These are phyloP conservation scores for Dasypus novemcinctus DNA, from an alignment of 2,113 vertebrate genomes.

Conservation along the genomic window DNA sequence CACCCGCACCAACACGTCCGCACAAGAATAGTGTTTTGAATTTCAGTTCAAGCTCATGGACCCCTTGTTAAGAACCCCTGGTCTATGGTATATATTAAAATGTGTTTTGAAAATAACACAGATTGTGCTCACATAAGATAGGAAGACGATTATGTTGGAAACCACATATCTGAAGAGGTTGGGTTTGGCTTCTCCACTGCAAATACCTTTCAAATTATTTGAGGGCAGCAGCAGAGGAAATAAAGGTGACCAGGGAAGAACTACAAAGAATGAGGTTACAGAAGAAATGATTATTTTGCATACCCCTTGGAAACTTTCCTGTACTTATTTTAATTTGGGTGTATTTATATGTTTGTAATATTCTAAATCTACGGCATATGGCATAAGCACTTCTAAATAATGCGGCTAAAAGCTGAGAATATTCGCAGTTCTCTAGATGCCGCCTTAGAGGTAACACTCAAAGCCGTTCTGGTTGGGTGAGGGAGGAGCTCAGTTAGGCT, in stretches of 20 bases:
- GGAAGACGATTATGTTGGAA: neutral
- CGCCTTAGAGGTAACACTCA: neutral
- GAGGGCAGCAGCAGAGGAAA: neutral
- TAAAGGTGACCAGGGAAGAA: neutral
- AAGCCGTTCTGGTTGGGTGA: neutral
- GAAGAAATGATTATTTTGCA: slow-evolving; percentile 14
- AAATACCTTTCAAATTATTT: neutral
- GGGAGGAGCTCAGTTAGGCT: neutral
- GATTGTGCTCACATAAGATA: slow-evolving; percentile 5
- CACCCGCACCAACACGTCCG: no score
- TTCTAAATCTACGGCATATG: slow-evolving; percentile 32
- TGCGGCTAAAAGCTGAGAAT: neutral
- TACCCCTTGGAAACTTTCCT: neutral
- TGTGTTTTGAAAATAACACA: slow-evolving; percentile 9
- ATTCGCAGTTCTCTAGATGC: slow-evolving; percentile 1
- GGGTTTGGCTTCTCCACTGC: neutral
- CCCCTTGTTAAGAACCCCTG: no score
- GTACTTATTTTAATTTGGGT: neutral
- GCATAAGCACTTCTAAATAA: neutral
- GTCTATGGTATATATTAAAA: neutral
- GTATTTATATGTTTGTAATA: slow-evolving; percentile 40
- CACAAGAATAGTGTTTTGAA: no score
- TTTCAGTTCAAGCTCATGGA: no score
- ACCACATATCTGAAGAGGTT: neutral
- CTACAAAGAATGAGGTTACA: neutral